Percentiles rank a stretch among this genome's conserved stretches.
These are phyloP conservation scores for Eulacestoma nigropectus DNA, from an alignment of 2,113 vertebrate species.

Conservation along the genomic window DNA sequence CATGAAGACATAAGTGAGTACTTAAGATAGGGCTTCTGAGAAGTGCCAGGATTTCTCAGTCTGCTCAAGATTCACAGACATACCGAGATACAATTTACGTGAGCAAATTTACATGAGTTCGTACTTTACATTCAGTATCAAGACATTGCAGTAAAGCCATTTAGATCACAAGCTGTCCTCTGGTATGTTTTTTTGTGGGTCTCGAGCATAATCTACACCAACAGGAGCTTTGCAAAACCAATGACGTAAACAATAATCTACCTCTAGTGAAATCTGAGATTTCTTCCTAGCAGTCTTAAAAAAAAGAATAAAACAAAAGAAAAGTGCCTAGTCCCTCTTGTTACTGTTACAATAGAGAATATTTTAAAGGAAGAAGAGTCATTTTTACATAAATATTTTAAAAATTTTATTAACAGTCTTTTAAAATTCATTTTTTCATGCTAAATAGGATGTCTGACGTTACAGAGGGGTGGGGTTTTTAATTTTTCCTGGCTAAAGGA, in stretches of 20 bases:
- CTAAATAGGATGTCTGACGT: neutral
- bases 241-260: neutral
- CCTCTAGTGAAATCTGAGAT: neutral
- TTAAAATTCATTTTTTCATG: neutral
- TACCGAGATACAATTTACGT: neutral
- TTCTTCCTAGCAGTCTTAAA: neutral
- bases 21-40: neutral
- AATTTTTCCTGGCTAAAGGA: neutral
- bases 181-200: neutral
- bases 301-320: neutral
- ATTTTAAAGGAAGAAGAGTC: neutral
- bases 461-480: neutral
- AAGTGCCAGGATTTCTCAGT: neutral
- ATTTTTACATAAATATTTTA: neutral
- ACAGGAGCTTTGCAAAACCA: neutral
- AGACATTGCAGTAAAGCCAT: neutral
- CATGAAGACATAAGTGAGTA: neutral
- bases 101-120: fast-evolving
- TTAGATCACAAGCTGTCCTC: neutral
- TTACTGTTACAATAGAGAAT: neutral
- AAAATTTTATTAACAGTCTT: neutral
- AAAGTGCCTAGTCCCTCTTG: neutral
- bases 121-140: neutral
- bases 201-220: neutral
- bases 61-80: neutral